A percentile compares a stretch with the other conserved stretches of the same genome.
These are phyloP conservation scores for Brachionus rubens DNA, from an alignment of 1,140 invertebrate genomes.

Conservation along the genomic window DNA sequence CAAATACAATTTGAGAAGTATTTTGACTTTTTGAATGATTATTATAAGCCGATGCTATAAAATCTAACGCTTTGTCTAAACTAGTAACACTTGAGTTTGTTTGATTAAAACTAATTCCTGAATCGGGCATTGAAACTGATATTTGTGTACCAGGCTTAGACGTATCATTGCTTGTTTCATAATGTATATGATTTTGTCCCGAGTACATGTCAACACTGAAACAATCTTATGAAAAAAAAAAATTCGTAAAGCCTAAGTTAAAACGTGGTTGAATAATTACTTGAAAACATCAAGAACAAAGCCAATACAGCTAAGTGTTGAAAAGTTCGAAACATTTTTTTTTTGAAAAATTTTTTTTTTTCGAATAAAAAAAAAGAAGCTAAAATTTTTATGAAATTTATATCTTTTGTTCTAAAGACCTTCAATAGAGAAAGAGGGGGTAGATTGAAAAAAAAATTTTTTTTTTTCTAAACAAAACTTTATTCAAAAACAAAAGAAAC, in stretches of 20 bases:
- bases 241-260: background rate
- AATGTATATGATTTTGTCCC: background rate
- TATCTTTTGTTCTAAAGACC: background rate
- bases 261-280: background rate
- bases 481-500: conserved; percentile 1
- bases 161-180: background rate
- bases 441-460: background rate
- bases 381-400: background rate
- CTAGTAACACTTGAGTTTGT: too few species aligned
- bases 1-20: background rate
- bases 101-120: background rate
- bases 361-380: background rate
- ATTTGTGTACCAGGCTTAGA: background rate
- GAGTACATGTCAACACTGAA: conserved; percentile 35
- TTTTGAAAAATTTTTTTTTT: too few species aligned
- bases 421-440: background rate
- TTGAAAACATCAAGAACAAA: background rate
- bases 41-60: too few species aligned
- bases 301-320: background rate
- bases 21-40: background rate
- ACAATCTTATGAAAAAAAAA: conserved; percentile 12
- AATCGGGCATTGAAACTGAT: background rate
- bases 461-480: background rate
- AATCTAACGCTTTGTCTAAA: too few species aligned
- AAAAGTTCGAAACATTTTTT: conserved; percentile 14